Base-by-base conservation (phyloP, 2,797 vertebrate genomes). In the Pseudomugil tenellus region DNA sequence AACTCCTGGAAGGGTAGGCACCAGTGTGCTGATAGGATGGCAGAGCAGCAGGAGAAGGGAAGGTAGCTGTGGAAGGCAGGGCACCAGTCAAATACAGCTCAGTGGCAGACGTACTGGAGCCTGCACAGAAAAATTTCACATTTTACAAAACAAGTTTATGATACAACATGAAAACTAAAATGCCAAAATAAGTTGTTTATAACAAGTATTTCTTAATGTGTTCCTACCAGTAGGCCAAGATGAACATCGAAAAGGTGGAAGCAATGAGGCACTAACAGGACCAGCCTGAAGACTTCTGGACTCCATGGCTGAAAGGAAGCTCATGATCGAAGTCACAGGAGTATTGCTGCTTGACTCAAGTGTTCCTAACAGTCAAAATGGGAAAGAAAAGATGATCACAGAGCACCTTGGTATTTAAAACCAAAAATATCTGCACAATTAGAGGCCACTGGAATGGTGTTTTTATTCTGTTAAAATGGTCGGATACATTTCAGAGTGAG, bases 291-390 rank as follows among this genome's bases (percentile, higher is more conserved):
- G 94, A 78, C 94, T 94, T 91, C 95, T 95, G 41, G 97, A 95
- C 86, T 99, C 97, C 80, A 97, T 95, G 90, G 96, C 92, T 86
- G 97, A 95, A 63, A 99, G 95, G 93, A 99, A 98, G 93, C 95
- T 98, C 97, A 98, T 96, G 87, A 98, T 95, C 62, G 98, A 96
- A 79, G 95, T 95, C 91, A 98, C 97, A 87, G 97, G 95, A 94
- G 95, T 95, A 94, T 95, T 96, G 85, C 92, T 93, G 90, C 91
- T 95, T 70, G 95, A 91, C 89, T 98, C 96, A 92, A 99, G 97
- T 66, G 95, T 90, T 92, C 95, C 95, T 85, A 66, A 72, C 26
- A 81, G 29, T 41, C 55, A 79, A 75, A 77, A 59, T 6, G 52
- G 11, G 6, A 61, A 67, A 37, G 70, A 16, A 43, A 49, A 43